Conservation (phyloP, 2,113 vertebrate species). For the Nicator chloris region DNA sequence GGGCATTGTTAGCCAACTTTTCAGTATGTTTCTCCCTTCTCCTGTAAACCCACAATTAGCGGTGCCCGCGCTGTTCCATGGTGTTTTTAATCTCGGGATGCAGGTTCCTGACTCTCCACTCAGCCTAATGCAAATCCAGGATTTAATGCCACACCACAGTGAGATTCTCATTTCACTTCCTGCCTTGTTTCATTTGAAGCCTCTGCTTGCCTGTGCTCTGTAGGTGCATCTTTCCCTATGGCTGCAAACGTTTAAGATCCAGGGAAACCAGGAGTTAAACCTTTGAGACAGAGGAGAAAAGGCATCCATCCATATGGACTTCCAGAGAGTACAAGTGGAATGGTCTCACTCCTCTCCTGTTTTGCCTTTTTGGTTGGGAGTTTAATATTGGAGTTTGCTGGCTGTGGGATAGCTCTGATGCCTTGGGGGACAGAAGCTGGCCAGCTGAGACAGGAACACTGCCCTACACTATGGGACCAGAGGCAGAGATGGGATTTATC, state of each 20-base stretch:
- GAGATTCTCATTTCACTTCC: not conserved
- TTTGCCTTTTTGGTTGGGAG: not conserved
- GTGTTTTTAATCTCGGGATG: not conserved
- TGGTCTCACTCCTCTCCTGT: not conserved
- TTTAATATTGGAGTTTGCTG: not conserved
- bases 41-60: not conserved
- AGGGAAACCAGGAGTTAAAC: not conserved
- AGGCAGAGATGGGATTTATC: not conserved
- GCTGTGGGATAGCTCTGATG: not conserved
- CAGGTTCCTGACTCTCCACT: not conserved
- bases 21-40: not conserved
- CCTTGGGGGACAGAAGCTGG: not conserved
- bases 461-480: accelerated
- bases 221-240: not conserved
- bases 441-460: not conserved
- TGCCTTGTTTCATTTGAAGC: not conserved
- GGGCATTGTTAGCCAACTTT: not conserved
- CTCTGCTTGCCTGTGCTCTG: not conserved
- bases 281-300: not conserved
- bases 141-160: accelerated
- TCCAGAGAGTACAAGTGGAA: not conserved
- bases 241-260: accelerated
- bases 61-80: not conserved
- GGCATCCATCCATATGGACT: not conserved
- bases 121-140: not conserved